Conservation (phyloP, 2,113 vertebrate genomes). For the Gymnobelideus leadbeateri region DNA sequence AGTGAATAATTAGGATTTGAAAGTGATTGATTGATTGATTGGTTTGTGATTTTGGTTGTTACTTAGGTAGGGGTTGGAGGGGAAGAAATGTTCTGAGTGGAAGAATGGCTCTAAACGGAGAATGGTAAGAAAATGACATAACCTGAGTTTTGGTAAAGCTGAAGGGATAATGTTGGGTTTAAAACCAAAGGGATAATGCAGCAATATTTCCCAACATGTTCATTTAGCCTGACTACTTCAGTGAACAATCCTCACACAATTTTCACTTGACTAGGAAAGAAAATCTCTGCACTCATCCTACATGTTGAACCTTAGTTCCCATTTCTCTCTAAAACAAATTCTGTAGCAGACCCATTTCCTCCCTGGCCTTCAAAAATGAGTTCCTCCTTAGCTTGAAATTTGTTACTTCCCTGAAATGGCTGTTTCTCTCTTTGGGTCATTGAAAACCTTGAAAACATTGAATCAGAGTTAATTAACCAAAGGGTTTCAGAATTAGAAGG, state of each 20-base stretch:
- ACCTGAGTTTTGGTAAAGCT: neutral
- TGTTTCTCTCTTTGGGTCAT: neutral
- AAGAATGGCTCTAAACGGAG: neutral
- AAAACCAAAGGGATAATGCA: neutral
- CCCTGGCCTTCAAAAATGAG: neutral
- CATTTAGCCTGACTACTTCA: neutral
- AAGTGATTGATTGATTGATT: neutral
- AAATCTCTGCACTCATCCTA: neutral
- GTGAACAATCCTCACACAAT: neutral
- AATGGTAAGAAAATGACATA: rapidly evolving
- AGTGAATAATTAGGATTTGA: neutral
- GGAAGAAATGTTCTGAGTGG: neutral
- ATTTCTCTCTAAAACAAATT: neutral
- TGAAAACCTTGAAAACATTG: too few species aligned
- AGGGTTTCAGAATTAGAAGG: neutral
- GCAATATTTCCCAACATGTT: neutral
- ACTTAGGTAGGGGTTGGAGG: neutral
- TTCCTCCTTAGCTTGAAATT: neutral
- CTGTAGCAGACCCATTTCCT: neutral
- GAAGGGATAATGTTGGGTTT: neutral
- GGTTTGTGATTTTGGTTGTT: neutral
- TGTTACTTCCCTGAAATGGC: constrained; percentile 19
- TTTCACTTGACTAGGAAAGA: neutral
- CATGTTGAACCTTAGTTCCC: neutral
- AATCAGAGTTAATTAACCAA: neutral